Base-by-base conservation (phyloP, 2,113 vertebrate species). In the Chauna torquata region DNA sequence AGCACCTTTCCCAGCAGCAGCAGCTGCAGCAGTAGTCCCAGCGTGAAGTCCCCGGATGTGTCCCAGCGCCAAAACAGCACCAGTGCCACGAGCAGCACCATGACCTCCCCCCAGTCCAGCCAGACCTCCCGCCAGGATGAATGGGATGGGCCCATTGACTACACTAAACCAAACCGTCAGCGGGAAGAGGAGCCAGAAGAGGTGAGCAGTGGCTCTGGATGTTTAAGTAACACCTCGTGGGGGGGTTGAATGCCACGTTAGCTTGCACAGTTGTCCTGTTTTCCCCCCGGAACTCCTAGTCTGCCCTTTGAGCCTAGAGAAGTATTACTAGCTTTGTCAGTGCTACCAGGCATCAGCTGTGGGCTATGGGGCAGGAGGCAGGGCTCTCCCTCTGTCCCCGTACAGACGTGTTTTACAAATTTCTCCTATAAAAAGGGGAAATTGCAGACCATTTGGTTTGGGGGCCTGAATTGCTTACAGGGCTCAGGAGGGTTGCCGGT, bases 81-180 rank as follows among this genome's bases (percentile, higher is more conserved):
- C 85, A 98, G 98, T 69, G 97, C 98, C 76, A 98, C 98, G 9
- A 99, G 98, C 98, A 99, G 99, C 81, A 98, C 98, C 90, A 98
- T 99, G 98, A 98, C 99, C 50, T 99, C 99, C 4, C 99, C 99
- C 10, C 99, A 98, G 95, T 98, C 98, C 59, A 98, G 98, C 97
- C 99, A 99, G 88, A 87, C 98, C 66, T 99, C 99, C 96, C 99
- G 99, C 88, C 99, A 99, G 97, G 99, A 99, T 44, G 99, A 99
- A 42, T 99, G 99, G 99, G 99, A 99, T 65, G 99, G 99, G 13
- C 99, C 99, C 59, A 98, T 99, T 86, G 99, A 99, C 98, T 99
- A 99, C 97, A 99, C 99, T 22, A 99, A 99, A 97, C 98, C 99
- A 94, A 99, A 99, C 96, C 99, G 99, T 2, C 99, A 99, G 77